phyloP scores from a whole-genome alignment of 1,140 invertebrate species.

The Drosophila carrolli region DNA sequence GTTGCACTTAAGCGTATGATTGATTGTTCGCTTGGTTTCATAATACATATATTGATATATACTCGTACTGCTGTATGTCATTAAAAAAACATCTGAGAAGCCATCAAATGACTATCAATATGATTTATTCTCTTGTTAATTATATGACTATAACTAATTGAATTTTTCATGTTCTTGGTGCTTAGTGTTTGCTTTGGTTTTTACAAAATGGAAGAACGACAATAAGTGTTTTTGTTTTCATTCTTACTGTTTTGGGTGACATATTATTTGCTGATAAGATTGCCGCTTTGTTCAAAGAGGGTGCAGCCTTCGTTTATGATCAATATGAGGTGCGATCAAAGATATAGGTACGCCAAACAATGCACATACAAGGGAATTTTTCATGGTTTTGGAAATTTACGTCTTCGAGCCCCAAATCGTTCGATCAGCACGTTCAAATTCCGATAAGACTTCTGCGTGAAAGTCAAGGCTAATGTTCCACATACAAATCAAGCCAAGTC shows the following conservation, averaged over 20 bases:
- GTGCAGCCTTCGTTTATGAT: slow-evolving; percentile 39
- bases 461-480: slow-evolving; percentile 28
- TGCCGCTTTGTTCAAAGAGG: slow-evolving; percentile 22
- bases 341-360: slow-evolving; percentile 19
- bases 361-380: slow-evolving; percentile 19
- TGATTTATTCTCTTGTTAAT: slow-evolving; percentile 59
- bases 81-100: slow-evolving; percentile 31
- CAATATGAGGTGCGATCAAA: slow-evolving; percentile 35
- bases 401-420: slow-evolving; percentile 2
- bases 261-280: slow-evolving; percentile 54
- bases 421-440: slow-evolving; percentile 25
- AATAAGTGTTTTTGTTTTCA: slow-evolving; percentile 5
- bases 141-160: slow-evolving; percentile 15
- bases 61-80: slow-evolving; percentile 12
- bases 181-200: slow-evolving; percentile 10
- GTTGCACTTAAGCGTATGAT: slow-evolving; percentile 55
- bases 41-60: slow-evolving; percentile 17
- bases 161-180: slow-evolving; percentile 20
- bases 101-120: slow-evolving; percentile 42
- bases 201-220: slow-evolving; percentile 8
- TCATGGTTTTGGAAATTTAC: slow-evolving; percentile 1
- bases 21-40: slow-evolving; percentile 50
- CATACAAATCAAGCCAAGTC: background rate
- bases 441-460: slow-evolving; percentile 21
- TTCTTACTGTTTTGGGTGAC: slow-evolving; percentile 13